A percentile compares a stretch with the other conserved stretches of the same genome.
These are phyloP conservation scores for Chloroceryle inda DNA, from an alignment of 2,797 vertebrate species.

Conservation along the genomic window DNA sequence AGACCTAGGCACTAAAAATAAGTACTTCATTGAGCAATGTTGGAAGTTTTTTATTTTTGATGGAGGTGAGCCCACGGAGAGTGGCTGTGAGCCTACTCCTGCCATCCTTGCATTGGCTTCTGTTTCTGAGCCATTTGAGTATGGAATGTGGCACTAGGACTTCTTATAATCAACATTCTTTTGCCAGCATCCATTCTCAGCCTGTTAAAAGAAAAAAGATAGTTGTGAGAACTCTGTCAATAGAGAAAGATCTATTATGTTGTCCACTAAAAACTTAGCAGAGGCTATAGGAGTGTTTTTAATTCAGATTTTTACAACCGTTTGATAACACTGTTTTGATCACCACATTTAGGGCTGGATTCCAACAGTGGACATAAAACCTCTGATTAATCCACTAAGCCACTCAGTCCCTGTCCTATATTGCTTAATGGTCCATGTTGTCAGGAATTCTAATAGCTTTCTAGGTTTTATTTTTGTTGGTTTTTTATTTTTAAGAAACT, in stretches of 20 bases:
- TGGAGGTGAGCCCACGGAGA: background rate
- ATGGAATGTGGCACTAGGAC: background rate
- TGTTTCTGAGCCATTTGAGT: slow-evolving; percentile 21
- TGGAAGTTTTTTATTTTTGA: slow-evolving; percentile 45
- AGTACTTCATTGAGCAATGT: background rate
- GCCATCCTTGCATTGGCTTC: slow-evolving; percentile 6
- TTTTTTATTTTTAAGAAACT: slow-evolving; percentile 72
- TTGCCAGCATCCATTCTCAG: slow-evolving; percentile 43
- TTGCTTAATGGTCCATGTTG: slow-evolving; percentile 84
- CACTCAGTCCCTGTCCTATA: slow-evolving; percentile 82
- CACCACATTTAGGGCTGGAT: slow-evolving; percentile 82
- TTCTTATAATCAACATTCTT: slow-evolving; percentile 24
- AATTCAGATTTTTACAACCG: slow-evolving; percentile 84
- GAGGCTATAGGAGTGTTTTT: slow-evolving; percentile 82
- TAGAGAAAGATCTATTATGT: slow-evolving; percentile 68
- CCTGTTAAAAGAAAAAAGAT: slow-evolving; percentile 68
- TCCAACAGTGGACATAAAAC: slow-evolving; percentile 84
- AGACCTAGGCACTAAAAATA: slow-evolving; percentile 3
- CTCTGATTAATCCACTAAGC: slow-evolving; percentile 85
- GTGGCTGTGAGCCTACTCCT: background rate
- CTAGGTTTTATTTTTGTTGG: slow-evolving; percentile 68
- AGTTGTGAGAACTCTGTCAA: slow-evolving; percentile 74
- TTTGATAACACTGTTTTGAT: slow-evolving; percentile 86
- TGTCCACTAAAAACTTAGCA: slow-evolving; percentile 76
- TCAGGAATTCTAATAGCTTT: slow-evolving; percentile 82